Percentiles rank a stretch among this genome's conserved stretches.
phyloP scores from a whole-genome alignment of 1,140 invertebrate species.

The Brachionus angularis region DNA sequence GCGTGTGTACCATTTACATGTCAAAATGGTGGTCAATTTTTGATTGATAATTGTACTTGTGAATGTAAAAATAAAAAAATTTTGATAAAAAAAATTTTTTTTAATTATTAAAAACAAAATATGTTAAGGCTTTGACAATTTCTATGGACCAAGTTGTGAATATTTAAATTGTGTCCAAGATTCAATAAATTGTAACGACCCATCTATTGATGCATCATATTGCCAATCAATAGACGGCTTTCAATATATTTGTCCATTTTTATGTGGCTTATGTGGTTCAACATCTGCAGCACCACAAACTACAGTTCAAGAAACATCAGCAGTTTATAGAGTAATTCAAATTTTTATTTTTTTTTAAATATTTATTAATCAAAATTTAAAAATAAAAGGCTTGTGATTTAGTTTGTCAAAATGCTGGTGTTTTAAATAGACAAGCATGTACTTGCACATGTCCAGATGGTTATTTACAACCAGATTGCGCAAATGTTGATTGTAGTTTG shows the following conservation, averaged over 20 bases:
- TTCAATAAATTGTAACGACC: background rate
- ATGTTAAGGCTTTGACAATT: background rate
- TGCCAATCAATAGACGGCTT: no score
- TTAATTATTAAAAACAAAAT: background rate
- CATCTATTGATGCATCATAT: no score
- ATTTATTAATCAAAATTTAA: no score
- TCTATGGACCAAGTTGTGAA: background rate
- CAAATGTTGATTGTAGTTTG: background rate
- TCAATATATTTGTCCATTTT: background rate
- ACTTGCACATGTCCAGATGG: background rate
- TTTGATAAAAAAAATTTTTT: background rate
- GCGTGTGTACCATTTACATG: background rate
- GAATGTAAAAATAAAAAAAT: background rate
- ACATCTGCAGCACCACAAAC: no score
- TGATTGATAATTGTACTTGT: background rate
- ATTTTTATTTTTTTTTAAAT: no score
- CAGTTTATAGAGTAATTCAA: no score
- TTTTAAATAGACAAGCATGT: background rate
- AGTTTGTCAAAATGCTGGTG: constrained; percentile 8
- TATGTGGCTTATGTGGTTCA: background rate
- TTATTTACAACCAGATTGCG: background rate
- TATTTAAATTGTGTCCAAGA: background rate
- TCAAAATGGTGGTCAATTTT: background rate
- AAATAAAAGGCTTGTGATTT: no score
- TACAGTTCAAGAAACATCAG: no score